Evolutionary conservation across 2,797 vertebrate species (phyloP), one percentile per base, ranked within the genome.

Genomic region (Gallinago nigripennis): DNA sequence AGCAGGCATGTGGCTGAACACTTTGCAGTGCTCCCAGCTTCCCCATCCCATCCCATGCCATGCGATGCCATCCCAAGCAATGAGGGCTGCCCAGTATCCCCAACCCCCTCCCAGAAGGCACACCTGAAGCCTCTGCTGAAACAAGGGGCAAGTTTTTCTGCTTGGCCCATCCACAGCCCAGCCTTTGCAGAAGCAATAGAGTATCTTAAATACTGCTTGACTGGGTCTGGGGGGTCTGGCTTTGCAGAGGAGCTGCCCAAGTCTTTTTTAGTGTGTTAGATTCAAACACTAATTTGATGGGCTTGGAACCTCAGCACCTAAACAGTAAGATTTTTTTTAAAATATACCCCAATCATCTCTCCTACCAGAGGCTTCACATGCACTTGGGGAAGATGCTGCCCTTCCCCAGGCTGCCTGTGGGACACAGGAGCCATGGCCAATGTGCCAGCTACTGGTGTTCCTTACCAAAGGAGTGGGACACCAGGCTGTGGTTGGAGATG

Each of bases 91-190:
- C 70, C 75, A 87, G n/a, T 33, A 82, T 19, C 9, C 78, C 37
- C 0, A 0, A 8, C 25, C 20, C 28, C 11, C 4, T 71, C 25
- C 28, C 5, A 1, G 11, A 48, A 17, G 30, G 13, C 12, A 70
- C 2, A 4, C 6, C 27, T 30, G n/a, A 86, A 83, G 30, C n/a
- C 64, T 43, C 16, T 28, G n/a, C 60, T 72, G 31, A 78, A 93
- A 65, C 6, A 33, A 65, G 12, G 14, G 24, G 3, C 14, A 61
- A 28, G 24, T 17, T 54, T 58, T 33, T 28, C 50, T 20, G 24
- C 60, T 39, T 86, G 60, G 72, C 10, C 30, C 12, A 19, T 30
- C 50, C 30, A 13, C 17, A 58, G 57, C n/a, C 56, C 30, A 41
- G 60, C 15, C 27, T 84, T 64, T 21, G 14, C 54, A 72, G 68